Percentiles rank a stretch among this genome's conserved stretches.
phyloP scores from a whole-genome alignment of 2,113 vertebrate species.

The Cyrtonyx montezumae region DNA sequence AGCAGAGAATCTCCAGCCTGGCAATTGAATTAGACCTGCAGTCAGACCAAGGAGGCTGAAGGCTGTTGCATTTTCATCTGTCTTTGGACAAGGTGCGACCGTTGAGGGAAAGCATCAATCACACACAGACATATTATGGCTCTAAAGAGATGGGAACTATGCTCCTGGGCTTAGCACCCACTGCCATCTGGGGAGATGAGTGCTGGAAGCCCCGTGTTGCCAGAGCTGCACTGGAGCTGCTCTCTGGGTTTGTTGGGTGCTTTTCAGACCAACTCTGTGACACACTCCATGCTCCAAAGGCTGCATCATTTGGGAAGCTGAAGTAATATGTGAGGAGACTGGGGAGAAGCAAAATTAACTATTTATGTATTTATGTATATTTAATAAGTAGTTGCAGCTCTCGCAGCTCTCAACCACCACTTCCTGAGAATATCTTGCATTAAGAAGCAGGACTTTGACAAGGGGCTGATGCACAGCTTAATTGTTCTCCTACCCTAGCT shows the following conservation, averaged over 20 bases:
- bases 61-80: not conserved
- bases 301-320: not conserved
- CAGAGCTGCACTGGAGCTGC: rapidly evolving
- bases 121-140: not conserved
- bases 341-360: not conserved
- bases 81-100: not conserved
- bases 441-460: not conserved
- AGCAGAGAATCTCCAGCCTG: not conserved
- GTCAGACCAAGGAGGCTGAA: not conserved
- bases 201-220: not conserved
- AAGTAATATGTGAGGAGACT: not conserved
- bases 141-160: not conserved
- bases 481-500: not conserved
- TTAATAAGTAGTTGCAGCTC: not conserved
- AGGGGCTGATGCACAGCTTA: not conserved
- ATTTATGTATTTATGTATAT: not conserved
- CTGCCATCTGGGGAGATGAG: not conserved
- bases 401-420: not conserved
- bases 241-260: not conserved
- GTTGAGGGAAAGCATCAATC: not conserved
- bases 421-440: not conserved
- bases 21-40: not conserved
- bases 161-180: not conserved
- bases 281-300: not conserved
- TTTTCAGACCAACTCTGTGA: not conserved